phyloP scores from a whole-genome alignment of 2,888 invertebrate species.

The Tanypteryx hageni region DNA sequence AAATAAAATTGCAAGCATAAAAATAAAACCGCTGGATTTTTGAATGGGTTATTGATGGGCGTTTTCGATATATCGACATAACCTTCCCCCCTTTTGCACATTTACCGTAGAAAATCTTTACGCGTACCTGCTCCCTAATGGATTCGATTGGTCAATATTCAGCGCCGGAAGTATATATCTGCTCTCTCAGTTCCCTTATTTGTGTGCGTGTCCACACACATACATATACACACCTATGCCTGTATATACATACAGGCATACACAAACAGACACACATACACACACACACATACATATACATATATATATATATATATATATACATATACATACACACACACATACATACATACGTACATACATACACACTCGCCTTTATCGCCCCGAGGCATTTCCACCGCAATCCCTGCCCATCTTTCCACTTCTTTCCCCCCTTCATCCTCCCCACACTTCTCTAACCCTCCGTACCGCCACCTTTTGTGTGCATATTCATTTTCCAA shows the following conservation, averaged over 20 bases:
- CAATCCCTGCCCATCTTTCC: neutral
- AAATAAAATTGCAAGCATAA: neutral
- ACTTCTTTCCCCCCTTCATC: neutral
- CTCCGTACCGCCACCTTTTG: constrained; percentile 43
- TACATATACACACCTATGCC: neutral
- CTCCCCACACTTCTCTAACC: neutral
- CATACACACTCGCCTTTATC: neutral
- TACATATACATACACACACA: neutral
- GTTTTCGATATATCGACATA: neutral
- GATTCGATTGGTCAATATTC: neutral
- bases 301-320: no score
- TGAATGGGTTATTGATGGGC: neutral
- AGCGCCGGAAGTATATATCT: neutral
- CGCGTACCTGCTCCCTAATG: neutral
- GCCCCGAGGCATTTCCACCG: neutral
- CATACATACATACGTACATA: neutral
- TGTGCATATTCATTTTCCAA: constrained; percentile 64
- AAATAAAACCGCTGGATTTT: neutral
- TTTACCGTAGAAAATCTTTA: neutral
- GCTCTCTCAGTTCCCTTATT: neutral
- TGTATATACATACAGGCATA: neutral
- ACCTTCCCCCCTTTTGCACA: neutral
- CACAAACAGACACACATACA: neutral
- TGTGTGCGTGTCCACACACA: neutral
- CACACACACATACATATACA: neutral